Conservation (phyloP, 2,797 vertebrate species). For the Brotula barbata region DNA sequence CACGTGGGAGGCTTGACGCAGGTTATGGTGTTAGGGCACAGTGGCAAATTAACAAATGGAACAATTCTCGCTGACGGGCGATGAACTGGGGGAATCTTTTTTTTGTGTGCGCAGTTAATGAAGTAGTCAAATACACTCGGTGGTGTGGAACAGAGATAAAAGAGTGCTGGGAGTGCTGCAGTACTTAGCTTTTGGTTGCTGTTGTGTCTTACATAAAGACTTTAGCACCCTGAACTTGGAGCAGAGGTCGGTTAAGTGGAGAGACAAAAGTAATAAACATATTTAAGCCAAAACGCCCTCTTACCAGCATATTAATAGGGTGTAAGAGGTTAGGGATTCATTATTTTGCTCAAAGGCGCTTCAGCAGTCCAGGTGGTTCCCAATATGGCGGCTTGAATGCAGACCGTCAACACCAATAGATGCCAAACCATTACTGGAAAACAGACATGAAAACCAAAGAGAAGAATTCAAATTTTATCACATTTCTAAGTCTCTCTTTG, state of each 20-base stretch:
- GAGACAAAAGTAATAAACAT: background rate
- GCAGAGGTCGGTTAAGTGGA: background rate
- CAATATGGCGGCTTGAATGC: too few species aligned
- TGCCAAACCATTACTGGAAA: too few species aligned
- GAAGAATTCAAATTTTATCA: background rate
- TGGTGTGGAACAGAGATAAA: conserved; percentile 14
- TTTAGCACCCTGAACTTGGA: background rate
- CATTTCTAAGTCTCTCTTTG: background rate
- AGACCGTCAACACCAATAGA: too few species aligned
- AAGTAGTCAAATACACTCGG: conserved; percentile 11
- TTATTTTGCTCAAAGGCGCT: background rate
- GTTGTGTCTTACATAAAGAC: background rate
- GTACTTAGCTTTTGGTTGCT: conserved; percentile 15
- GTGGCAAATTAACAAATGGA: background rate
- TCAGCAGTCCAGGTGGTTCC: background rate
- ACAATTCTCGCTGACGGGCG: background rate
- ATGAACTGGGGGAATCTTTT: conserved; percentile 6
- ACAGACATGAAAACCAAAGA: background rate
- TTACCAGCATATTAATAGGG: too few species aligned
- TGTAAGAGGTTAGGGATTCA: too few species aligned
- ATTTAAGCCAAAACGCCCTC: too few species aligned
- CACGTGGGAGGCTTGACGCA: too few species aligned
- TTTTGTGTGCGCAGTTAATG: conserved; percentile 6
- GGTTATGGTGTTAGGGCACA: too few species aligned
- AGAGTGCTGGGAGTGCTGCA: conserved; percentile 10